Evolutionary conservation across 2,888 invertebrate species (phyloP), one percentile per base, ranked within the genome.

Genomic region (Latrodectus elegans): DNA sequence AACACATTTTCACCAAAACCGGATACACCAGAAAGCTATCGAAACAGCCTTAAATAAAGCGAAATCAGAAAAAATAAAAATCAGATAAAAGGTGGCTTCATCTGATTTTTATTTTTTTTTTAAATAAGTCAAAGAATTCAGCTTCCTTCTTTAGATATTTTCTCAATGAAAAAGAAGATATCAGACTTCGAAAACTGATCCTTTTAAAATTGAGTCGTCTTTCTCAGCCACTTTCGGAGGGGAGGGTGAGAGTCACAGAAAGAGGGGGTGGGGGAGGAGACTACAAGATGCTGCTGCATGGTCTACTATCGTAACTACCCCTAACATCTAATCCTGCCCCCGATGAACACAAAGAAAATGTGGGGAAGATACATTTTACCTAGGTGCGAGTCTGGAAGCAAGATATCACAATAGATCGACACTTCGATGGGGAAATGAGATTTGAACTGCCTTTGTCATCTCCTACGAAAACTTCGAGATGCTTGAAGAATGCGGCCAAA

Each of bases 351-450:
- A 60, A 12, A 60, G n/a, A 60, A 60, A n/a, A 60, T 60, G 12
- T n/a, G n/a, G 60, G n/a, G 60, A 60, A 60, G 60, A 60, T 60
- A 60, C 60, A 60, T 60, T 60, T 60, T 60, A 60, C 12, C 12
- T 49, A 81, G 81, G 81, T 81, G 81, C 67, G 53, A 74, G 81
- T 64, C 73, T 81, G 64, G 81, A 81, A 81, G 81, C 81, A 81
- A 51, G 52, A 22, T 73, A 15, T 52, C 14, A 81, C 81, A 81
- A 81, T 74, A 53, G 81, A 60, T 60, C 60, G n/a, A 60, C 38
- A 38, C 38, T 38, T 2, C 38, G 60, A 60, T 60, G 60, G n/a
- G 60, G n/a, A 15, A n/a, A 12, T n/a, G 60, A 60, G 60, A 60
- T 60, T 60, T 60, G 60, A n/a, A 60, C 12, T 60, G 60, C 12